Evolutionary conservation across 1,140 invertebrate genomes (phyloP).

Genomic region (Trinorchestia longiramus): DNA sequence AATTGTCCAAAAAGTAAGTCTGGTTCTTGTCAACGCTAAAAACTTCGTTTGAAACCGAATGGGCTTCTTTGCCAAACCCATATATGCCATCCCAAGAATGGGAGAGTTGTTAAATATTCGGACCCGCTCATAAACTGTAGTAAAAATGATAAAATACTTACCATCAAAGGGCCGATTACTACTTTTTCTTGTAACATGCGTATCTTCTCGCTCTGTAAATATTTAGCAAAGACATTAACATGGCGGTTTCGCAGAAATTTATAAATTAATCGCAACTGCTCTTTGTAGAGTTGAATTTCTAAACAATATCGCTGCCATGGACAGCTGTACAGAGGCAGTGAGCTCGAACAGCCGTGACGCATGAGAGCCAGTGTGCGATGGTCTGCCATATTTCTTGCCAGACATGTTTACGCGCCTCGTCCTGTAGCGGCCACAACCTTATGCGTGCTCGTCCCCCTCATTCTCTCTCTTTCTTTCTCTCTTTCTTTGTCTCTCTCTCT

Average conservation of each 20-base stretch:
- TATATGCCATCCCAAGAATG: not conserved
- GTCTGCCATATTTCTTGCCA: slow-evolving; percentile 18
- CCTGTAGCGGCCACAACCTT: not conserved
- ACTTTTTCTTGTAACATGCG: not conserved
- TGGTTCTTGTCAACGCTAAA: not conserved
- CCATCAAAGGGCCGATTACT: not conserved
- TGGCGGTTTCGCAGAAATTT: too few relatives aligned
- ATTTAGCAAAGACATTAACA: not conserved
- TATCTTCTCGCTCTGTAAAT: not conserved
- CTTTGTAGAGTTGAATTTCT: not conserved
- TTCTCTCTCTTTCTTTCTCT: not conserved
- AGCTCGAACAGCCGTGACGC: not conserved
- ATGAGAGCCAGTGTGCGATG: not conserved
- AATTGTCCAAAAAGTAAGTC: not conserved
- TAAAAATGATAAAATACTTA: not conserved
- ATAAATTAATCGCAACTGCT: not conserved
- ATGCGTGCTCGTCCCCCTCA: not conserved
- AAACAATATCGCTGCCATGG: not conserved
- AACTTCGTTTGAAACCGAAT: not conserved
- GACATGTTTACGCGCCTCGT: slow-evolving; percentile 23
- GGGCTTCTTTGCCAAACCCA: not conserved
- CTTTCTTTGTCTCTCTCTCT: not conserved
- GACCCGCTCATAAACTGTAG: not conserved
- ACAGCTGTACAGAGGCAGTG: not conserved
- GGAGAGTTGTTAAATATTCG: not conserved